These are phyloP conservation scores for Amblyteles armatorius DNA, from an alignment of 2,888 invertebrate species.

Conservation along the genomic window DNA sequence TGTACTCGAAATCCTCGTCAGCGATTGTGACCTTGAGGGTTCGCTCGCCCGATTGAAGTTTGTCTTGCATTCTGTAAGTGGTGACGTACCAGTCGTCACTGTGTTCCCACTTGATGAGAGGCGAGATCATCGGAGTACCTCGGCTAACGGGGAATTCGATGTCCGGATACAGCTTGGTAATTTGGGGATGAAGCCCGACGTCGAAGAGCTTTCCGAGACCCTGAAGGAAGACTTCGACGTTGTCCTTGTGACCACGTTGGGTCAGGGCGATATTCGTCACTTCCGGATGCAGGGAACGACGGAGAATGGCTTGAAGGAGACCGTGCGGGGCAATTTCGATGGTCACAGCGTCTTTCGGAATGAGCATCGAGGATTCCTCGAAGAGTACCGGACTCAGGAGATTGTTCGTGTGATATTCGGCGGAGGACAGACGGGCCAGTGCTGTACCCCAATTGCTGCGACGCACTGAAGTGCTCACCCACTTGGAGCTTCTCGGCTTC, in stretches of 20 bases:
- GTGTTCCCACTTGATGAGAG: slow-evolving; percentile 96
- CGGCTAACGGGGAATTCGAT: slow-evolving; percentile 93
- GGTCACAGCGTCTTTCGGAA: slow-evolving; percentile 93
- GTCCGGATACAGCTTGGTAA: slow-evolving; percentile 91
- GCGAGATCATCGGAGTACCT: slow-evolving; percentile 94
- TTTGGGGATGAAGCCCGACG: slow-evolving; percentile 90
- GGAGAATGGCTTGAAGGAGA: slow-evolving; percentile 94
- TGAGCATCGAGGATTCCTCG: slow-evolving; percentile 8
- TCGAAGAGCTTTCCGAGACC: slow-evolving; percentile 91
- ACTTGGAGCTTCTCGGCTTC: too few species aligned
- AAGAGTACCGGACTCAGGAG: too few species aligned
- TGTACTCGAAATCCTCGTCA: slow-evolving; percentile 90
- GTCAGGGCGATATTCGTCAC: slow-evolving; percentile 92
- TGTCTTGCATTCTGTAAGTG: slow-evolving; percentile 89
- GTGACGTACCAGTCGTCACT: slow-evolving; percentile 91
- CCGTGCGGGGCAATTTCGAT: slow-evolving; percentile 97
- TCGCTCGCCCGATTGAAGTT: slow-evolving; percentile 89
- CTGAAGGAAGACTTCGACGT: slow-evolving; percentile 87
- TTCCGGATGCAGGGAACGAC: slow-evolving; percentile 90
- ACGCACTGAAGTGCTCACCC: too few species aligned
- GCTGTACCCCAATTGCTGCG: too few species aligned
- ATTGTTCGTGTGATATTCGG: too few species aligned
- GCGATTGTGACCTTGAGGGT: slow-evolving; percentile 87
- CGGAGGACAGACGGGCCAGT: too few species aligned
- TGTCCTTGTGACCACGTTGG: slow-evolving; percentile 89